Evolutionary conservation across 1,140 invertebrate species (phyloP), one percentile per base, ranked within the genome.

Genomic region (Trinorchestia longiramus): DNA sequence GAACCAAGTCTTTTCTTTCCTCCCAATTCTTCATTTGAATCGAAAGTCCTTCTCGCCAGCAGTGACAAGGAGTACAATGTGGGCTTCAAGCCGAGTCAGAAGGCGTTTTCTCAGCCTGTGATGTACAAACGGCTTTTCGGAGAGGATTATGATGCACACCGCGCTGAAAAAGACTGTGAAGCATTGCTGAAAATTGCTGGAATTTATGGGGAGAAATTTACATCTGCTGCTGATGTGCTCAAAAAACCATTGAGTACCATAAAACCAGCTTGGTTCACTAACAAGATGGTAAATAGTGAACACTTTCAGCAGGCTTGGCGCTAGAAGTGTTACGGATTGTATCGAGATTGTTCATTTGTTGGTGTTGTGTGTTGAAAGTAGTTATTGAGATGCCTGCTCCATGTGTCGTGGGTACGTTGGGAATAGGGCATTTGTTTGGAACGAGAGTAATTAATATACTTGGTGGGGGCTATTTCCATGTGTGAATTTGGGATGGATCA

Each of bases 111-210:
- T 23, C 92, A 94, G 44, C 92, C 92, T 45, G 44, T 45, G 43
- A 43, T 94, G 92, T 94, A 45, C 43, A 8, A 94, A 45, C 92
- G 92, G 11, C 44, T 94, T 3, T 94, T 94, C 47, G 92, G 92
- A 42, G 15, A 6, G 43, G n/a, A 40, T 0, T 94, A 94, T n/a
- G 44, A 94, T 8, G 92, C 92, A 19, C 92, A 94, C 36, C 92
- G 92, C 36, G 92, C 92, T 45, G 92, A 94, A 40, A 94, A 43
- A 43, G 92, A 94, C 92, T 94, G 92, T 47, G 92, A 94, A 47
- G 92, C 92, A 0, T n/a, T 94, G 43, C 92, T 94, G 6, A 44
- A 40, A n/a, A 94, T 94, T 47, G 92, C 92, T 23, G 92, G 92
- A 45, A 43, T 17, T 40, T 94, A 94, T 40, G 92, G 92, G 0